Percentiles rank a stretch among this genome's conserved stretches.
These are phyloP conservation scores for Eupithecia insigniata DNA, from an alignment of 2,888 invertebrate species.

Conservation along the genomic window DNA sequence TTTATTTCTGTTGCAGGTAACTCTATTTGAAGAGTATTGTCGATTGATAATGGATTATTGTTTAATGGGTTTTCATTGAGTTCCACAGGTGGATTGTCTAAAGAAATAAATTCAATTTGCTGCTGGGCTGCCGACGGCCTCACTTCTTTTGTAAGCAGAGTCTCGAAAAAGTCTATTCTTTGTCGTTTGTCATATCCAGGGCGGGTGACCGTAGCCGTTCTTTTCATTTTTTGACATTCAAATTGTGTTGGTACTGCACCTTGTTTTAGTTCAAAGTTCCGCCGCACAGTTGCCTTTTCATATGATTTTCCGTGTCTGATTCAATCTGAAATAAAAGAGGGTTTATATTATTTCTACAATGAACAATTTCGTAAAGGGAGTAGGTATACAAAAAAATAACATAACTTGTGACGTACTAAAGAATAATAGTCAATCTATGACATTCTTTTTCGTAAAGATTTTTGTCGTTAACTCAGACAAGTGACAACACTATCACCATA, in stretches of 20 bases:
- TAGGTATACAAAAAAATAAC: too few species aligned
- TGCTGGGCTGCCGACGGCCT: slow-evolving; percentile 4
- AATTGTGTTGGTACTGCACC: slow-evolving; percentile 3
- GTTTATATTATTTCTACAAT: slow-evolving; percentile 7
- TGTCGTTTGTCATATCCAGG: slow-evolving; percentile 6
- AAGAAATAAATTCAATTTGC: slow-evolving; percentile 6
- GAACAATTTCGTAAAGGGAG: background rate
- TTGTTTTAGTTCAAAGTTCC: slow-evolving; percentile 5
- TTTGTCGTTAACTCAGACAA: too few species aligned
- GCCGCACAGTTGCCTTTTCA: slow-evolving; percentile 9
- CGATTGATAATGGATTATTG: slow-evolving; percentile 4
- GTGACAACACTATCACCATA: too few species aligned
- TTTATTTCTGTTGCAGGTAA: slow-evolving; percentile 6
- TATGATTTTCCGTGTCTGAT: slow-evolving; percentile 1
- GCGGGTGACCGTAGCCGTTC: slow-evolving; percentile 7
- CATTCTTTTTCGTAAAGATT: too few species aligned
- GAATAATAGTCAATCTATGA: too few species aligned
- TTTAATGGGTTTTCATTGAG: slow-evolving; percentile 5
- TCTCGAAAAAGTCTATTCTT: slow-evolving; percentile 7
- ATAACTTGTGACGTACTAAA: too few species aligned
- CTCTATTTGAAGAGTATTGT: slow-evolving; percentile 5
- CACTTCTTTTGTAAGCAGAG: slow-evolving; percentile 7
- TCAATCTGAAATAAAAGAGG: slow-evolving; percentile 1
- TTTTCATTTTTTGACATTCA: slow-evolving; percentile 9
- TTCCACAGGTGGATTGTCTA: background rate